Conservation (phyloP, 2,888 invertebrate genomes). For the Troides aeacus region DNA sequence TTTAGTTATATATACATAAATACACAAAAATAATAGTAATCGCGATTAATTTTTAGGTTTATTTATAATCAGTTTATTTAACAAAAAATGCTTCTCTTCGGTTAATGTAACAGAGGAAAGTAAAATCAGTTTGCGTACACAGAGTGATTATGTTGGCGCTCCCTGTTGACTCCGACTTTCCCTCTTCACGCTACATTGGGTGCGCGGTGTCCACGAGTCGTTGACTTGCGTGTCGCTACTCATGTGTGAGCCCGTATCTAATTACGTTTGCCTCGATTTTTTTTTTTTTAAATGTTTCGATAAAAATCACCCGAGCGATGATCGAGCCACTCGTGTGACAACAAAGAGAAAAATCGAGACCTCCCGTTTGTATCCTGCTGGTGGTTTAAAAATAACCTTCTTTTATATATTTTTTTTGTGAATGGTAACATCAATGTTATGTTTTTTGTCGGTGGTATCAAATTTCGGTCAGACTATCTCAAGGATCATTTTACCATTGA, state of each 20-base stretch:
- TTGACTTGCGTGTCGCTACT: constrained; percentile 43
- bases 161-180: constrained; percentile 51
- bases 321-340: constrained; percentile 18
- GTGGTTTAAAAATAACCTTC: background rate
- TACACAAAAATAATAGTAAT: too few species aligned
- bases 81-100: background rate
- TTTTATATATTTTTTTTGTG: background rate
- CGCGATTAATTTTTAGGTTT: too few species aligned
- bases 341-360: constrained; percentile 5
- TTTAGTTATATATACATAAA: too few species aligned
- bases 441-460: too few species aligned
- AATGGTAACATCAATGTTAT: background rate
- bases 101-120: background rate
- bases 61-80: too few species aligned
- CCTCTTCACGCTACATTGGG: constrained; percentile 58
- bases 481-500: too few species aligned
- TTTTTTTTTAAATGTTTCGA: constrained; percentile 2
- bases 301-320: constrained; percentile 20
- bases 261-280: constrained; percentile 25
- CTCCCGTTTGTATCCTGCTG: constrained; percentile 35
- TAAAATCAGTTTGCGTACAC: constrained; percentile 13
- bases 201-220: constrained; percentile 50
- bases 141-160: constrained; percentile 18
- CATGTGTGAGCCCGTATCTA: constrained; percentile 24
- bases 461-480: too few species aligned